Base-by-base conservation (phyloP, 2,888 invertebrate genomes). In the Protonemura montana region DNA sequence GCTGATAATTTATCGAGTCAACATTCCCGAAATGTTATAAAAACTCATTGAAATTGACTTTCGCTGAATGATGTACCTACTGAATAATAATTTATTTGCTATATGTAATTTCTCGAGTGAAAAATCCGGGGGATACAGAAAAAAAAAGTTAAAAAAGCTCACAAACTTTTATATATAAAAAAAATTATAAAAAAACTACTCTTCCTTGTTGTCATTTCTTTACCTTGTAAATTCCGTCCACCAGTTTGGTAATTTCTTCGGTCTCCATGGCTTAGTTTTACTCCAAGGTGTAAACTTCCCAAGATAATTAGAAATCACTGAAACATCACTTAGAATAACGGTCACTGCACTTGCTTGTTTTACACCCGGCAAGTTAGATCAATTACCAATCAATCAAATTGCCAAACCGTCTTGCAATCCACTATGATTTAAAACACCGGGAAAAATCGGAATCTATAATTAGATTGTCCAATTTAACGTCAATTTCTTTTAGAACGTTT, bases 141-240 rank as follows among this genome's bases (percentile, higher is more conserved):
- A 41, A 41, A 41, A 41, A 7, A 41, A 13, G 5, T 41, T 41
- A 13, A 41, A 5, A 41, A 41, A 5, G 5, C 13, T 41, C 5
- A 13, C 5, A 5, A 41, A 41, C 13, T 41, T 41, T 41, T 13
- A 41, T 41, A 41, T 41, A 5, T 13, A n/a, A n/a, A n/a, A n/a
- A n/a, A n/a, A n/a, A n/a, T n/a, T n/a, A n/a, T n/a, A n/a, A n/a
- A n/a, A n/a, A n/a, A n/a, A n/a, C n/a, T n/a, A n/a, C n/a, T 1
- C 28, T 29, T 10, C 35, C 35, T 3, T 35, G 10, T 6, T 3
- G 35, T 35, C 5, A 35, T 84, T 13, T 25, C 0, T 92, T 92
- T 93, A 97, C 97, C 96, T 97, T 97, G 92, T 97, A 97, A 91
- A 97, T 97, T 90, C 96, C 96, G 92, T 97, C 97, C 90, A 97